Evolutionary conservation across 23 tunicate genomes (phyloP).

Genomic region (Halocynthia aurantium): DNA sequence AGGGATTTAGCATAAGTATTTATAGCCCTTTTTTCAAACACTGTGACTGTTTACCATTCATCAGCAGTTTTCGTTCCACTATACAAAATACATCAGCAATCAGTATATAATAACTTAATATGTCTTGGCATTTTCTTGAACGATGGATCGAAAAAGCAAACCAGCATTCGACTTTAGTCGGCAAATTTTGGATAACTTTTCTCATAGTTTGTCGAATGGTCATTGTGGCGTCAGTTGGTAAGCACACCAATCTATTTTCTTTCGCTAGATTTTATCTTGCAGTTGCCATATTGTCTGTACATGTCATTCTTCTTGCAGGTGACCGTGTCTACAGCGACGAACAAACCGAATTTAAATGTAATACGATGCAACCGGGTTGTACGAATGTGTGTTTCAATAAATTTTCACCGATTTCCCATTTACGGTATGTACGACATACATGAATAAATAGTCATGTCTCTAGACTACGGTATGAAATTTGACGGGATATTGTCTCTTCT

Average conservation of each 20-base stretch:
- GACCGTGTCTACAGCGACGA: conserved; percentile 98
- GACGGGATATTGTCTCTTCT: not conserved
- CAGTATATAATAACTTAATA: conserved; percentile 11
- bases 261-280: not conserved
- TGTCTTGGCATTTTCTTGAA: conserved; percentile 99
- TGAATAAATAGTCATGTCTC: not conserved
- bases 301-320: conserved; percentile 25
- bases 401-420: conserved; percentile 98
- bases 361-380: conserved; percentile 96
- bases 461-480: not conserved
- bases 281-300: not conserved
- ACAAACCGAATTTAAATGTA: conserved; percentile 98
- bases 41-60: no score
- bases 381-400: conserved; percentile 96
- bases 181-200: conserved; percentile 99
- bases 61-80: no score
- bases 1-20: no score
- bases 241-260: conserved; percentile 7
- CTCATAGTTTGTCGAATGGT: conserved; percentile 98
- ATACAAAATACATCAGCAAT: no score
- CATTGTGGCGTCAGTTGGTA: conserved; percentile 89
- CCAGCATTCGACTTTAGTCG: conserved; percentile 94
- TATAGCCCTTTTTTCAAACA: no score
- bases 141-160: conserved; percentile 97
- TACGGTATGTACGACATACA: conserved; percentile 39